Conservation (phyloP, 23 tunicate genomes). For the Diplosoma virens region DNA sequence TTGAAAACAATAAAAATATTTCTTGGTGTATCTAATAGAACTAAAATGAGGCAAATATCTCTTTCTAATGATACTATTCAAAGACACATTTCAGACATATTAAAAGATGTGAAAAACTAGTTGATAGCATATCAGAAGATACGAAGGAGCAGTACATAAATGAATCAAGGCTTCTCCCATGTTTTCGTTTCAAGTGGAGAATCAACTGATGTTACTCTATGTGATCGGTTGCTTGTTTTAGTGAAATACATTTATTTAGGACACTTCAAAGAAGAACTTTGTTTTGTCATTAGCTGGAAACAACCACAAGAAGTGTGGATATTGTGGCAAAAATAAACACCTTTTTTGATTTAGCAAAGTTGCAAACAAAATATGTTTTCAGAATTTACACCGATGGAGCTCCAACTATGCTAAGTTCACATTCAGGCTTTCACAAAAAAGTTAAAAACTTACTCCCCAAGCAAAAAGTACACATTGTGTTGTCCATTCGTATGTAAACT, state of each 20-base stretch:
- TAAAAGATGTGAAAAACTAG: too few relatives aligned
- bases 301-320: neutral
- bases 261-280: conserved; percentile 35
- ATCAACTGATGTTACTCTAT: conserved; percentile 32
- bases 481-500: neutral
- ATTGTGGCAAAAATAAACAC: neutral
- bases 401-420: conserved; percentile 29
- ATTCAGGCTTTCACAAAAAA: conserved; percentile 25
- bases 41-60: too few relatives aligned
- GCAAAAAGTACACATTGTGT: neutral
- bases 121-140: conserved; percentile 4
- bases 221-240: conserved; percentile 21
- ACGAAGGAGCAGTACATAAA: neutral
- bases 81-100: neutral
- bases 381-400: conserved; percentile 46
- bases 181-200: conserved; percentile 44
- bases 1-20: neutral
- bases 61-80: too few relatives aligned
- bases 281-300: conserved; percentile 9
- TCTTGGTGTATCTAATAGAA: neutral
- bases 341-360: conserved; percentile 1
- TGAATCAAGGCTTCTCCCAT: conserved; percentile 40
- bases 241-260: conserved; percentile 10
- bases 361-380: conserved; percentile 24
- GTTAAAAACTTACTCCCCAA: neutral